Percentiles rank a stretch among this genome's conserved stretches.
These are phyloP conservation scores for Aphrophora alni DNA, from an alignment of 2,888 invertebrate genomes.

Conservation along the genomic window DNA sequence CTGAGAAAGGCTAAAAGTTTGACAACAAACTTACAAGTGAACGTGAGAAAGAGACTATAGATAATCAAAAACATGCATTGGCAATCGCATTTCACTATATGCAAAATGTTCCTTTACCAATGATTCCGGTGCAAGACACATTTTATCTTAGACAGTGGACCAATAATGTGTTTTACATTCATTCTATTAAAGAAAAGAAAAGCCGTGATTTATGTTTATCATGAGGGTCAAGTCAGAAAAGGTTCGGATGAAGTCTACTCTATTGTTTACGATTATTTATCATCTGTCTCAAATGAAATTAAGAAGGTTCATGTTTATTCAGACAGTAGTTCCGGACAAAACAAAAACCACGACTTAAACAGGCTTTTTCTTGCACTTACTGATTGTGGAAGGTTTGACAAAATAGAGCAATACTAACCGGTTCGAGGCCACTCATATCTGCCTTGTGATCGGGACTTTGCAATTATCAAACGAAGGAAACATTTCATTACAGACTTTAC, in stretches of 20 bases:
- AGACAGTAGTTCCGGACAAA: constrained; percentile 52
- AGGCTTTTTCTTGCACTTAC: constrained; percentile 40
- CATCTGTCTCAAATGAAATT: constrained; percentile 14
- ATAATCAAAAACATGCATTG: too few species aligned
- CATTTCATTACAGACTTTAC: not conserved
- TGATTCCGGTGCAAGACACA: too few species aligned
- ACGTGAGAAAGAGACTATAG: too few species aligned
- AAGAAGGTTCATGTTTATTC: constrained; percentile 47
- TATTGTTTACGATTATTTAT: constrained; percentile 26
- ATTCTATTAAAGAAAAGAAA: too few species aligned
- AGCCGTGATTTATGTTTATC: too few species aligned
- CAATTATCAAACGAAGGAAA: constrained; percentile 43
- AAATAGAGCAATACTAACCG: constrained; percentile 44
- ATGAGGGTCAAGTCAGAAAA: not conserved
- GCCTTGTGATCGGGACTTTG: constrained; percentile 45
- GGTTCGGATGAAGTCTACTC: constrained; percentile 10
- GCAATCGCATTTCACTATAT: too few species aligned
- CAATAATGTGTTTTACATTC: too few species aligned
- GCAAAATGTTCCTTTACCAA: too few species aligned
- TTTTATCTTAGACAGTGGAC: too few species aligned
- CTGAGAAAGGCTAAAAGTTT: too few species aligned
- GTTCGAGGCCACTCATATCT: constrained; percentile 46
- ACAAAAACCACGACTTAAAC: constrained; percentile 46
- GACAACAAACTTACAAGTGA: too few species aligned
- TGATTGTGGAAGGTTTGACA: constrained; percentile 42